Conservation (phyloP, 2,113 vertebrate species). For the Prunella himalayana region DNA sequence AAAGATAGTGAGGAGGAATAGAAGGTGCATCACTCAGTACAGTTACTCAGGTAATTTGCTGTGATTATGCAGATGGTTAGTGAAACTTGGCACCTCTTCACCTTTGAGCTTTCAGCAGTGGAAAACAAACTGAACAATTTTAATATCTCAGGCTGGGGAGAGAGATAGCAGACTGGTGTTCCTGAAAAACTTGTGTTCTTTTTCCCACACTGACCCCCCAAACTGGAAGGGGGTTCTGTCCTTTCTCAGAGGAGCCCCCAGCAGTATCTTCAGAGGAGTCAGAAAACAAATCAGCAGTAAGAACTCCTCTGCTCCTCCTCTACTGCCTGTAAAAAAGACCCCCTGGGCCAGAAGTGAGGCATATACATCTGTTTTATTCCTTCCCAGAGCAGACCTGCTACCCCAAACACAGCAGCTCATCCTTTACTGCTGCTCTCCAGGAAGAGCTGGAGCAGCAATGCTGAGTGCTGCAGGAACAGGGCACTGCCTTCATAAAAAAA, state of each 20-base stretch:
- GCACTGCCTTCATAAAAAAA: neutral
- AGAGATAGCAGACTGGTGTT: neutral
- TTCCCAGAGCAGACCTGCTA: neutral
- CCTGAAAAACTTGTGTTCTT: neutral
- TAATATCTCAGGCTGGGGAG: neutral
- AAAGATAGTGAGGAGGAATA: neutral
- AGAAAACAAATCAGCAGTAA: neutral
- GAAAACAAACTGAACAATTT: slow-evolving; percentile 1
- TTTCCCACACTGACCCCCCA: neutral
- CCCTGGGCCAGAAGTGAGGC: neutral
- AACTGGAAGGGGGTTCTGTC: neutral
- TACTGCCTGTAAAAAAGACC: neutral
- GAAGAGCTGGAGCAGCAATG: neutral
- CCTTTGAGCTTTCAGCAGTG: neutral
- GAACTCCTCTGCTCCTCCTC: neutral
- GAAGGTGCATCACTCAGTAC: slow-evolving; percentile 10
- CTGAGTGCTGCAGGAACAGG: neutral
- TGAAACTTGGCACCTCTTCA: slow-evolving; percentile 7
- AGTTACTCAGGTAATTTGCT: slow-evolving; percentile 12
- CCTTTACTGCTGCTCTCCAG: neutral
- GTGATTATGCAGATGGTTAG: slow-evolving; percentile 7
- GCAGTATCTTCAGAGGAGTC: neutral
- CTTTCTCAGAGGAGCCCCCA: neutral
- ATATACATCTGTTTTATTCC: neutral
- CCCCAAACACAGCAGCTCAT: neutral